Evolutionary conservation across 2,113 vertebrate species (phyloP).

Genomic region (Columbina picui): DNA sequence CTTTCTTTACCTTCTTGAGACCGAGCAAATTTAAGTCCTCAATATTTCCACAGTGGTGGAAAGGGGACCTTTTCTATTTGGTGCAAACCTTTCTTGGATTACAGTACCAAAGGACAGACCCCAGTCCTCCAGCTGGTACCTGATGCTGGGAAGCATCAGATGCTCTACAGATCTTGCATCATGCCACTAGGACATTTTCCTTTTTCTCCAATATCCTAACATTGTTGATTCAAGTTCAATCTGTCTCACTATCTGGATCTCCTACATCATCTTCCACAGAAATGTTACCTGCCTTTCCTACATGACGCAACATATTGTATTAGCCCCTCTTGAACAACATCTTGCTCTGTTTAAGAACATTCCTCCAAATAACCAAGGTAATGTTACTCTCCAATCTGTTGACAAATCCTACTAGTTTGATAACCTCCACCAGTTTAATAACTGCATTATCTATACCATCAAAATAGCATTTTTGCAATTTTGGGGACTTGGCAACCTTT

Average conservation of each 20-base stretch:
- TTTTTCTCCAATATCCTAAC: neutral
- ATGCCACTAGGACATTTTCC: neutral
- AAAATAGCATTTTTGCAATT: neutral
- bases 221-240: neutral
- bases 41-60: neutral
- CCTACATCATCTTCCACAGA: neutral
- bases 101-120: neutral
- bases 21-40: neutral
- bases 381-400: neutral
- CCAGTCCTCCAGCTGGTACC: neutral
- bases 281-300: neutral
- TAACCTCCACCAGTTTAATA: neutral
- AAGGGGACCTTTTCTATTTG: neutral
- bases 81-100: neutral
- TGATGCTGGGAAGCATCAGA: neutral
- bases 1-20: neutral
- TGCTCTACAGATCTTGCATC: neutral
- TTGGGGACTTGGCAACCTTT: neutral
- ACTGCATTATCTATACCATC: neutral
- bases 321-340: neutral
- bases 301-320: neutral
- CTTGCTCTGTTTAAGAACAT: neutral
- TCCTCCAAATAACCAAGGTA: neutral
- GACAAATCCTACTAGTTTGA: neutral
- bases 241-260: neutral